phyloP scores from a whole-genome alignment of 1,140 invertebrate genomes.

The Drosophila kohkoa region DNA sequence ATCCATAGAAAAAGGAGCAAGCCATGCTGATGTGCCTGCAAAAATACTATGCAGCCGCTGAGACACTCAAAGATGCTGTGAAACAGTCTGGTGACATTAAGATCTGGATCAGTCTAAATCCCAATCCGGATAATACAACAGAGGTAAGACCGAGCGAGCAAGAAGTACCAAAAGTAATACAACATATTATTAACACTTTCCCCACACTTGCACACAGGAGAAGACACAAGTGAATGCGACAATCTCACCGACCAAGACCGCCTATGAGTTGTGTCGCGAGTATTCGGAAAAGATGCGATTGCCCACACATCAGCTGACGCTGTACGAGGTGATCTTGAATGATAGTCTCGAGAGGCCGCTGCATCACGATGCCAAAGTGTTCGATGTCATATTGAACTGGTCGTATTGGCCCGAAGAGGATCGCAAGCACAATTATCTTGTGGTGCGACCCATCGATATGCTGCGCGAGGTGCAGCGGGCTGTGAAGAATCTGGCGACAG shows the following conservation, averaged over 20 bases:
- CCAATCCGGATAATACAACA: slow-evolving; percentile 74
- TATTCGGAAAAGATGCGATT: slow-evolving; percentile 87
- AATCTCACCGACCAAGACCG: slow-evolving; percentile 91
- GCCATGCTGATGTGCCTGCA: slow-evolving; percentile 90
- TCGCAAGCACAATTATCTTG: slow-evolving; percentile 91
- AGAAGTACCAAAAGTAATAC: no score
- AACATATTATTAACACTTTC: no score
- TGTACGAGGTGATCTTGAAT: slow-evolving; percentile 91
- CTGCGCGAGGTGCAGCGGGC: slow-evolving; percentile 84
- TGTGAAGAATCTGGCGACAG: slow-evolving; percentile 86
- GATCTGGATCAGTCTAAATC: slow-evolving; percentile 88
- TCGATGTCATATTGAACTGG: slow-evolving; percentile 91
- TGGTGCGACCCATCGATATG: slow-evolving; percentile 88
- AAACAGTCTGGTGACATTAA: slow-evolving; percentile 92
- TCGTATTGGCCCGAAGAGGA: slow-evolving; percentile 93
- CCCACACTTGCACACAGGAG: slow-evolving; percentile 53
- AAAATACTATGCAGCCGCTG: slow-evolving; percentile 87
- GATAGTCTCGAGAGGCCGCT: slow-evolving; percentile 90
- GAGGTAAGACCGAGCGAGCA: slow-evolving; percentile 49
- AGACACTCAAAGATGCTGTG: slow-evolving; percentile 85
- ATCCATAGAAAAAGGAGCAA: slow-evolving; percentile 87
- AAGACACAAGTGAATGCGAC: slow-evolving; percentile 82
- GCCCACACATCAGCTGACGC: slow-evolving; percentile 88
- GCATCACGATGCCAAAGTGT: slow-evolving; percentile 90
- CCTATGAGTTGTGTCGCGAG: slow-evolving; percentile 90